Evolutionary conservation across 2,797 vertebrate species (phyloP), one percentile per base, ranked within the genome.

Genomic region (Ispidina lecontei): DNA sequence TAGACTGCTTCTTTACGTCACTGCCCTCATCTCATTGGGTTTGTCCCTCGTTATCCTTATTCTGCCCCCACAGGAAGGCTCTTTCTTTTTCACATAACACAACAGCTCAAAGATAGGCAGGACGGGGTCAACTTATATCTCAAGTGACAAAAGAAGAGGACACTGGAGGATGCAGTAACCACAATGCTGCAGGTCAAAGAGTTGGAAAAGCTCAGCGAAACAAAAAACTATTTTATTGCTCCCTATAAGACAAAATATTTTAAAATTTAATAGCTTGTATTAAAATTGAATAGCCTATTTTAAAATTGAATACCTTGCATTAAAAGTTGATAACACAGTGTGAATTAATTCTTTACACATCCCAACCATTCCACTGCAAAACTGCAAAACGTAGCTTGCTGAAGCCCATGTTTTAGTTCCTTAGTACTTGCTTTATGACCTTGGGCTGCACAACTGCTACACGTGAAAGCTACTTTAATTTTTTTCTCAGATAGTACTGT

Each of bases 341-440:
- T 33, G 26, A 75, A 75, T 43, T 23, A 78, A 75, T 46, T 23
- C 21, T 71, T 84, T 63, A 82, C 37, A 59, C 26, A 79, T 39
- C 59, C 77, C 80, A 63, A 41, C 51, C 29, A 41, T 39, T 78
- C 18, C 43, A 44, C 12, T 23, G 21, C 51, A 89, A 84, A 89
- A 22, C 28, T 28, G 83, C 35, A 29, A 68, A 59, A 82, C 15
- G 23, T 28, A 82, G 14, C 46, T 60, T 52, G 23, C 28, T 74
- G 59, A 33, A 88, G 44, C 62, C 81, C 47, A 25, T 33, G 71
- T 74, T 92, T 83, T 68, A 67, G 44, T 73, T 67, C 75, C 74
- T 56, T 82, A 74, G 16, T 35, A 22, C 33, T 55, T 94, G 21
- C 52, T 88, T 90, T 82, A 79, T 94, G 68, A 96, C 89, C 74